Evolutionary conservation across 1,140 invertebrate genomes (phyloP), one percentile per base, ranked within the genome.

Genomic region (Drosophila nikananu): DNA sequence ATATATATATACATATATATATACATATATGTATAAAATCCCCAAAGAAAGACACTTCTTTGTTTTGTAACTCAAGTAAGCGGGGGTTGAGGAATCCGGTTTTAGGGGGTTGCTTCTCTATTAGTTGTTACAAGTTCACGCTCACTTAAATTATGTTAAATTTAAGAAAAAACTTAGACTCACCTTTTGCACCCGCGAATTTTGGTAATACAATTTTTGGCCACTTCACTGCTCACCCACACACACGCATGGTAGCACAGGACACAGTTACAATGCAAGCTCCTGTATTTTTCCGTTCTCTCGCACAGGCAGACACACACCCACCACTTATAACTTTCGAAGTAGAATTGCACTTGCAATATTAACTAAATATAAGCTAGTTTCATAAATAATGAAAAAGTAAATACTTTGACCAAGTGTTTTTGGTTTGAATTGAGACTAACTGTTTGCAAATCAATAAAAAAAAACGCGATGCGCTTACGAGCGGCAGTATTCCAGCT

Each of bases 361-460:
- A 51, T 44, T 54, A 66, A 23, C 13, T 42, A 30, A 30, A 30
- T 32, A 51, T 49, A n/a, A 23, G 12, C 6, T 25, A 65, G 13
- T 42, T 15, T 1, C 2, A 17, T 37, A n/a, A n/a, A n/a, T n/a
- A n/a, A n/a, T n/a, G n/a, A n/a, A n/a, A n/a, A n/a, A n/a, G n/a
- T 25, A 37, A 51, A 51, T 49, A 12, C 6, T n/a, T 23, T 5
- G 23, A 9, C 3, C 12, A 8, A 13, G 5, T n/a, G 25, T 51
- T 66, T 21, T 66, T 21, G 17, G 15, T 39, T 52, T 35, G 10
- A 35, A 44, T 42, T 60, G 21, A n/a, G 30, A 30, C 23, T 19
- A 21, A 13, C 37, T 30, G 37, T 52, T 23, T 39, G 60, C 46
- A 58, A 70, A 66, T 66, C 61, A 52, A 54, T 70, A 70, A 42